Conservation (phyloP, 2,113 vertebrate species). For the Synchiropus splendidus region DNA sequence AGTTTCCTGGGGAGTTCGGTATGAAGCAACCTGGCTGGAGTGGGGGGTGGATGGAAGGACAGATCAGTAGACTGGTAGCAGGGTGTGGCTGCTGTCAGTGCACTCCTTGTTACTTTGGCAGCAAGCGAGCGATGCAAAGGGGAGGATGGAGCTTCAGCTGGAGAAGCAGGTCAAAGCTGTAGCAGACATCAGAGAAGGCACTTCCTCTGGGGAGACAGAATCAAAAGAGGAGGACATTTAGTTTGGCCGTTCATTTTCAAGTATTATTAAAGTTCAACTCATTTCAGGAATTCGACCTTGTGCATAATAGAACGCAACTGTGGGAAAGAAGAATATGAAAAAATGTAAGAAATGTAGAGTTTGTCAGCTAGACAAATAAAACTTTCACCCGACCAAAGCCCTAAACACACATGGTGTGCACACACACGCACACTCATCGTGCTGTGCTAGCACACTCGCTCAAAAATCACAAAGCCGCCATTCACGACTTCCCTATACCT, state of each 20-base stretch:
- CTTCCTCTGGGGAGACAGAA: slow-evolving; percentile 60
- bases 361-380: slow-evolving; percentile 61
- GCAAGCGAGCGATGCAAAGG: slow-evolving; percentile 59
- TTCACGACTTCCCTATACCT: slow-evolving; percentile 48
- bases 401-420: slow-evolving; percentile 43
- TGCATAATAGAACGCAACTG: slow-evolving; percentile 33
- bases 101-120: slow-evolving; percentile 51
- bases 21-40: slow-evolving; percentile 22
- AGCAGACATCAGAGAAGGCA: slow-evolving; percentile 71
- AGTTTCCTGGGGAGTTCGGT: too few species aligned
- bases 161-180: slow-evolving; percentile 73
- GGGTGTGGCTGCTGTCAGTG: slow-evolving; percentile 45
- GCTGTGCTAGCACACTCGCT: slow-evolving; percentile 17
- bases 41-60: slow-evolving; percentile 32
- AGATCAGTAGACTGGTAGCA: slow-evolving; percentile 32
- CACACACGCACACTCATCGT: slow-evolving; percentile 32
- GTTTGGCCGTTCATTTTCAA: too few species aligned
- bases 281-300: too few species aligned
- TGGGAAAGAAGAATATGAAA: slow-evolving; percentile 41
- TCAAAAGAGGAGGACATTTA: slow-evolving; percentile 41
- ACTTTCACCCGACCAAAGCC: slow-evolving; percentile 48
- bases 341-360: slow-evolving; percentile 59
- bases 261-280: too few species aligned
- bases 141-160: slow-evolving; percentile 62
- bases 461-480: slow-evolving; percentile 50